Evolutionary conservation across 2,888 invertebrate species (phyloP).

Genomic region (Oligia fasciuncula): DNA sequence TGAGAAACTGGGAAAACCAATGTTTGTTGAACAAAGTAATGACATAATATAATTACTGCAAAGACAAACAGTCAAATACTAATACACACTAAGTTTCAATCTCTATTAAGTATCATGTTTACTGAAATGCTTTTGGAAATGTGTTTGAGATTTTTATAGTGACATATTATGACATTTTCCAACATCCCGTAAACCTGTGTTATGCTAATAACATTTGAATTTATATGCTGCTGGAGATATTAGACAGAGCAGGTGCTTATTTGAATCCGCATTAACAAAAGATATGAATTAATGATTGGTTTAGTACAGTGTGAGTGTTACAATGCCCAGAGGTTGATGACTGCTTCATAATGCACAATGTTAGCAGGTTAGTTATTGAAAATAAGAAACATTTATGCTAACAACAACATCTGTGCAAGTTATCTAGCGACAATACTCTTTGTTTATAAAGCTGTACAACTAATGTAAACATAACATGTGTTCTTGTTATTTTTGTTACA

Average conservation of each 20-base stretch:
- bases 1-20: background rate
- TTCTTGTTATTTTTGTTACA: slow-evolving; percentile 23
- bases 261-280: background rate
- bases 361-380: background rate
- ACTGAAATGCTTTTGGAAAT: no score
- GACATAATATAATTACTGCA: background rate
- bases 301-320: background rate
- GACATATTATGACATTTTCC: no score
- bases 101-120: no score
- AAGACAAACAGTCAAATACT: no score
- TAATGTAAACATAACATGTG: slow-evolving; percentile 29
- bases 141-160: no score
- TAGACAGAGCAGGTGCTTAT: background rate
- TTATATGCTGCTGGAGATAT: background rate
- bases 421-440: slow-evolving; percentile 38
- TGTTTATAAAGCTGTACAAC: slow-evolving; percentile 6
- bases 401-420: slow-evolving; percentile 22
- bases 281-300: background rate
- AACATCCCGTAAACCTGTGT: no score
- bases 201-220: no score
- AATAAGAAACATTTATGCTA: slow-evolving; percentile 4
- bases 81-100: no score
- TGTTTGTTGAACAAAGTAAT: background rate
- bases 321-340: slow-evolving; percentile 9
- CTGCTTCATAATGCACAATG: slow-evolving; percentile 14